These are phyloP conservation scores for Phaethornis superciliosus DNA, from an alignment of 2,113 vertebrate species.

Conservation along the genomic window DNA sequence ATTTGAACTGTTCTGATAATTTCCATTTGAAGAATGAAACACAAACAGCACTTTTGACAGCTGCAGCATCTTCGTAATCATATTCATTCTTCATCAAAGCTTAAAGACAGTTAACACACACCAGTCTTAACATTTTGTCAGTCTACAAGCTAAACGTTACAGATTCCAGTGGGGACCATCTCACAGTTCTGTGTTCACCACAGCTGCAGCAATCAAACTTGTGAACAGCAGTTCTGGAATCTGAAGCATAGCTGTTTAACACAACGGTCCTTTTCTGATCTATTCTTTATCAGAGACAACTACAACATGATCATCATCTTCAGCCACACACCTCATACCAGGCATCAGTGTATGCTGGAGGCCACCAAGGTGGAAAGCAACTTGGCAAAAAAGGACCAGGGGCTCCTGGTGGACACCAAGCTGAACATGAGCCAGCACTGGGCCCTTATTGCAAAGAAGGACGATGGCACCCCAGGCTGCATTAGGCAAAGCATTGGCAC, in stretches of 20 bases:
- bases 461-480: background rate
- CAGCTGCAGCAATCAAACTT: background rate
- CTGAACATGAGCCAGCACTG: background rate
- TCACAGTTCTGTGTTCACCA: background rate
- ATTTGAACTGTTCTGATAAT: background rate
- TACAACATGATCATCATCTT: background rate
- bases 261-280: background rate
- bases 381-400: background rate
- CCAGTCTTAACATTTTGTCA: background rate
- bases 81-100: constrained; percentile 31
- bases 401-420: background rate
- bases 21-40: constrained; percentile 27
- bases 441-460: background rate
- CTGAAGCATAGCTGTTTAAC: background rate
- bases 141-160: background rate
- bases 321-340: background rate
- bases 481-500: background rate
- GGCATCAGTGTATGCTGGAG: background rate
- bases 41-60: constrained; percentile 4
- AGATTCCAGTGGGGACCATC: background rate
- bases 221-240: background rate
- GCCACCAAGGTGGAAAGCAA: background rate
- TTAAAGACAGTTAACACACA: background rate
- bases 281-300: background rate
- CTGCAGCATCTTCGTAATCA: constrained; percentile 19